Evolutionary conservation across 2,888 invertebrate species (phyloP), one percentile per base, ranked within the genome.

Genomic region (Seira musarum): DNA sequence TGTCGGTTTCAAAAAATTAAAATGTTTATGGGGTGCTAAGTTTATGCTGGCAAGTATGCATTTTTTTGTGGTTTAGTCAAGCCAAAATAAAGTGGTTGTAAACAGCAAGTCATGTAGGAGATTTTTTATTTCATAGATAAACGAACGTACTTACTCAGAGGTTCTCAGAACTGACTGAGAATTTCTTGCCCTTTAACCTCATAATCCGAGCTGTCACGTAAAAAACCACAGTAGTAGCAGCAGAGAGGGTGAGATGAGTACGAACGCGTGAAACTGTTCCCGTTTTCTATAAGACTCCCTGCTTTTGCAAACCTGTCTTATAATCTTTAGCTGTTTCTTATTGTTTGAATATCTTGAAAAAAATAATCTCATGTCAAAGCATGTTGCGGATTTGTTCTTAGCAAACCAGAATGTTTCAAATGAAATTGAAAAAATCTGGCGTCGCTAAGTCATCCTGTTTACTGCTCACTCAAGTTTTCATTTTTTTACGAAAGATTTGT

Each of bases 171-270:
- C 49, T 30, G 30, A 8, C 30, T 30, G 30, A 30, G 17, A 66
- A 17, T 17, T 69, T 57, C 13, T 17, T 79, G 49, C 67, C 79
- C 79, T 68, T 72, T 79, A 79, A 79, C 72, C 72, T 72, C 68
- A 35, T 65, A 79, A 63, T 68, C 49, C 24, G 63, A 17, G 6
- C 53, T 72, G 78, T 78, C 78, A 71, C 78, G 78, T 67, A 78
- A 71, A 66, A 30, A 30, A 30, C 30, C 2, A 30, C 30, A 30
- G 30, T 30, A 30, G 30, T 49, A 49, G 49, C 15, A 49, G 49
- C 49, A 49, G 40, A 40, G 40, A 40, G 5, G 5, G 5, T 40
- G 13, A 40, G 13, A 40, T 5, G 40, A 49, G 49, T 49, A 49
- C 49, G 49, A 49, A 13, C 15, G 49, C 17, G 49, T 49, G 49